Percentiles rank a stretch among this genome's conserved stretches.
phyloP scores from a whole-genome alignment of 1,140 invertebrate species.

The Zaprionus ghesquierei region DNA sequence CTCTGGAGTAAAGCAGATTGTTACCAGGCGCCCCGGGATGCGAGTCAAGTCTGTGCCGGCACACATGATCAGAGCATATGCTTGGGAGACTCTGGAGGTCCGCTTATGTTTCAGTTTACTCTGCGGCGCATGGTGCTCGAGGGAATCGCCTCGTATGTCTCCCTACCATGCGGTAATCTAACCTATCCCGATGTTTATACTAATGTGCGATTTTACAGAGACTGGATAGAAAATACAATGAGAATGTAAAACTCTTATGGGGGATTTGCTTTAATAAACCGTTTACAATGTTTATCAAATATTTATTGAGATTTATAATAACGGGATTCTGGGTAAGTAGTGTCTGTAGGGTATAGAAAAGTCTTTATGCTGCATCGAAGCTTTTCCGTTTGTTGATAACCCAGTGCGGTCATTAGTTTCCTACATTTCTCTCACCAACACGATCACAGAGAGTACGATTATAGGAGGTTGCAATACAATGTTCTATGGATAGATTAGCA shows the following conservation, averaged over 20 bases:
- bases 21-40: background rate
- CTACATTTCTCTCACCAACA: no score
- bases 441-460: no score
- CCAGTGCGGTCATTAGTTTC: no score
- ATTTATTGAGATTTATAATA: no score
- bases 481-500: no score
- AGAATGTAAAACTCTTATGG: background rate
- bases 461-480: no score
- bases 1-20: background rate
- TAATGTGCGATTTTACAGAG: background rate
- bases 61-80: background rate
- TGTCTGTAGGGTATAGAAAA: no score
- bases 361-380: no score
- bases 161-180: background rate
- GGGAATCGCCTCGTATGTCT: background rate
- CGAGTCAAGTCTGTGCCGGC: background rate
- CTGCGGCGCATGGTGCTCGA: background rate
- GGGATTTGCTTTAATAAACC: no score
- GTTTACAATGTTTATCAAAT: no score
- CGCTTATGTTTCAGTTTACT: background rate
- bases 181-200: background rate
- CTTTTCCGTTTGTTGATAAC: no score
- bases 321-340: no score
- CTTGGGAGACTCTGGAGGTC: background rate
- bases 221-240: background rate